Conservation (phyloP, 2,113 vertebrate genomes). For the Chloroceryle aenea region DNA sequence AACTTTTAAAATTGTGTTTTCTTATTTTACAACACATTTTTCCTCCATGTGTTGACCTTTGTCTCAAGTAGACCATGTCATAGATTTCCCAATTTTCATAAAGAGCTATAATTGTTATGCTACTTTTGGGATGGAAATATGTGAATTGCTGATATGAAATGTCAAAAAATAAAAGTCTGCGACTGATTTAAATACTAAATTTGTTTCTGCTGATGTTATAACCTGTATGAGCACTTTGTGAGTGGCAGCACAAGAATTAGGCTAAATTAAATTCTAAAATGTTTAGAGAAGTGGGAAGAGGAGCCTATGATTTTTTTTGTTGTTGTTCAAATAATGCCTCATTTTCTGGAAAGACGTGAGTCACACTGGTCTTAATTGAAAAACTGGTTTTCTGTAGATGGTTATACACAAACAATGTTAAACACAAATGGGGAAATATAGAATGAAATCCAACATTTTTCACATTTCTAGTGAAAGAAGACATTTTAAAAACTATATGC, state of each 20-base stretch:
- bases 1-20: neutral
- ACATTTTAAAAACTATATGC: neutral
- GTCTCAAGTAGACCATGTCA: neutral
- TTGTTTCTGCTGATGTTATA: constrained; percentile 36
- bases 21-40: neutral
- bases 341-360: neutral
- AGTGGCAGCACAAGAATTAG: constrained; percentile 44
- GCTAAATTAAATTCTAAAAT: constrained; percentile 31
- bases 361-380: neutral
- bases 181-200: constrained; percentile 27
- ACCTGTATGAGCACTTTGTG: neutral
- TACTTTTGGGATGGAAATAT: neutral
- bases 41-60: neutral
- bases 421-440: neutral
- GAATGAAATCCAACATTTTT: neutral
- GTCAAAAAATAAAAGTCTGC: neutral
- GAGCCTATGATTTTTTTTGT: neutral
- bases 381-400: neutral
- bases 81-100: constrained; percentile 15
- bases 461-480: neutral
- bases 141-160: constrained; percentile 45
- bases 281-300: neutral
- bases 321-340: neutral
- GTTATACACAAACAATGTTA: neutral
- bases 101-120: constrained; percentile 16